A percentile compares a stretch with the other conserved stretches of the same genome.
These are phyloP conservation scores for Helicorthomorpha holstii DNA, from an alignment of 1,140 invertebrate genomes.

Conservation along the genomic window DNA sequence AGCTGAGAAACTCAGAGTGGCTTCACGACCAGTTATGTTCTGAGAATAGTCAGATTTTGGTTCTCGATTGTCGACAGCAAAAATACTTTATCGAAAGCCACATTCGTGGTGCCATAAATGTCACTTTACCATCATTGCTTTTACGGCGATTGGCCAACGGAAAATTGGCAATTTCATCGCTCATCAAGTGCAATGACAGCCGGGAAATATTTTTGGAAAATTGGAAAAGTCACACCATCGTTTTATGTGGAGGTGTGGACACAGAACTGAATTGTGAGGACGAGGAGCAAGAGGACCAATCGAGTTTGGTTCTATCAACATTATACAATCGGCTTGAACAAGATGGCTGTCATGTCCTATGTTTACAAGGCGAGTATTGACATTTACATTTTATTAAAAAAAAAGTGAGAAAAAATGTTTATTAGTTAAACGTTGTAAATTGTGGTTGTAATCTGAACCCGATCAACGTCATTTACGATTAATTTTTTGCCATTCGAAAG, in stretches of 20 bases:
- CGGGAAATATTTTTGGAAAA: constrained; percentile 52
- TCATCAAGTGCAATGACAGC: constrained; percentile 65
- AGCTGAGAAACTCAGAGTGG: neutral
- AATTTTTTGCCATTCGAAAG: too few relatives aligned
- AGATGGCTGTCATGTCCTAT: constrained; percentile 62
- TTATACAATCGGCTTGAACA: constrained; percentile 56
- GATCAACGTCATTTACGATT: too few relatives aligned
- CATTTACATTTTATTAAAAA: too few relatives aligned
- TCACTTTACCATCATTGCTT: constrained; percentile 78
- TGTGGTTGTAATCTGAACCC: too few relatives aligned
- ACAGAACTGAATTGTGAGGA: too few relatives aligned
- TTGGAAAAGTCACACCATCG: constrained; percentile 45
- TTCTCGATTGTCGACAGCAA: constrained; percentile 53
- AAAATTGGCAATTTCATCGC: constrained; percentile 64
- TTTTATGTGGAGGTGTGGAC: constrained; percentile 58
- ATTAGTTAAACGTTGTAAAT: too few relatives aligned
- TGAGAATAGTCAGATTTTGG: neutral
- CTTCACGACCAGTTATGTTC: neutral
- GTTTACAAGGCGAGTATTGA: constrained; percentile 53
- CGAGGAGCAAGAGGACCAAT: constrained; percentile 11
- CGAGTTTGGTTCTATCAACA: constrained; percentile 37
- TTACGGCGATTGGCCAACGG: constrained; percentile 62
- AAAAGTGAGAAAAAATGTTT: too few relatives aligned
- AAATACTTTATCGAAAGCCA: constrained; percentile 62
- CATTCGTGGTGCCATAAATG: constrained; percentile 66